These are phyloP conservation scores for Halcyon badia DNA, from an alignment of 2,797 vertebrate species.

Conservation along the genomic window DNA sequence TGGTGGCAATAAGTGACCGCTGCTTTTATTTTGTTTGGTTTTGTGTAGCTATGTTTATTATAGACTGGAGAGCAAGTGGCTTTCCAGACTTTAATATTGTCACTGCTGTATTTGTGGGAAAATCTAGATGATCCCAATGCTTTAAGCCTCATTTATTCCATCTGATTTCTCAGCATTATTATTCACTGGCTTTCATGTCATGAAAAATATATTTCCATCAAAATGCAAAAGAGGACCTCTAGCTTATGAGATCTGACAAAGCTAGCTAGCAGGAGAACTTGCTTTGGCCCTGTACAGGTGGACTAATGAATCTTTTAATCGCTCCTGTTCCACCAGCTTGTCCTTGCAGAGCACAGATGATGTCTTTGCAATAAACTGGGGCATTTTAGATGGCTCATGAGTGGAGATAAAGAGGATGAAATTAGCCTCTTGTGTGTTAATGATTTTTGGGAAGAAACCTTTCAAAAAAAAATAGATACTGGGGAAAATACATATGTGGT, in stretches of 20 bases:
- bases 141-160: background rate
- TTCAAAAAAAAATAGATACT: background rate
- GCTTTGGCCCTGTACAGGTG: background rate
- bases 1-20: background rate
- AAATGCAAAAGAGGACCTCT: background rate
- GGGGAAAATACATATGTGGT: accelerated
- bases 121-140: background rate
- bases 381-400: background rate
- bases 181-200: background rate
- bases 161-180: background rate
- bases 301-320: background rate
- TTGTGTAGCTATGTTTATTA: background rate
- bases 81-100: background rate
- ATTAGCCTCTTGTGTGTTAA: background rate
- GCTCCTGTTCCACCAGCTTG: background rate
- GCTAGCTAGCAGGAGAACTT: background rate
- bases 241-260: background rate
- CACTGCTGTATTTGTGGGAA: background rate
- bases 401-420: background rate
- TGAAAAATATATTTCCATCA: background rate
- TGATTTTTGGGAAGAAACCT: background rate
- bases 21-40: background rate
- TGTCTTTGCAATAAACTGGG: background rate
- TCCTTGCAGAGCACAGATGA: background rate
- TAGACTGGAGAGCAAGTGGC: background rate